Evolutionary conservation across 2,888 invertebrate genomes (phyloP), one percentile per base, ranked within the genome.

Genomic region (Ashinkailepas kermadecensis): DNA sequence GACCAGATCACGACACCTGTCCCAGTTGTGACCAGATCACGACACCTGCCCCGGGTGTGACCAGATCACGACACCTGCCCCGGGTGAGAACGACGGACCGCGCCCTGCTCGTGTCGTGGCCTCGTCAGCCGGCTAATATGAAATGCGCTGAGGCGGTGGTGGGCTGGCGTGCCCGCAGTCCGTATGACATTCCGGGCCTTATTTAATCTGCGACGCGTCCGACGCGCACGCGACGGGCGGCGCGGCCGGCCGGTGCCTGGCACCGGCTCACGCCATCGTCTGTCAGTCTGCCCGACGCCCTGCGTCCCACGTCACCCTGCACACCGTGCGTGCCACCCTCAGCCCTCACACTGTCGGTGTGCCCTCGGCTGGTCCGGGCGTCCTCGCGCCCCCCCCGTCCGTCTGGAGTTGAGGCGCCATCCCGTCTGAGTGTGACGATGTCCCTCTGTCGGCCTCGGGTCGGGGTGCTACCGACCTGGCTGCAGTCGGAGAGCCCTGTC

Each of bases 171-270:
- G 70, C 12, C 39, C 15, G 39, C 9, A 13, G 13, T 39, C 39
- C 70, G 70, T 70, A 70, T 12, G 70, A 70, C 70, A 70, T 23
- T 39, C 39, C 39, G 25, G 70, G 70, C 39, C 70, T 70, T 70
- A 70, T 70, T 70, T 39, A 70, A 70, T 70, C 70, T 39, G 39
- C 39, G 4, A 15, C 70, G 70, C 70, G 39, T 39, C 70, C 70
- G 15, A 15, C 6, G 15, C 39, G 70, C 70, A 70, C 70, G 70
- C 70, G 25, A 70, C 23, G 39, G 39, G 13, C 39, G 15, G 3
- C 15, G 13, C 62, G 62, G 62, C 58, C 7, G 13, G 70, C 9
- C 15, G 23, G 65, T 23, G 70, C 70, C 70, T 70, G 70, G 70
- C 15, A 70, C 70, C 39, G 39, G 12, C n/a, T 1, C n/a, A 15